A percentile compares a stretch with the other conserved stretches of the same genome.
phyloP scores from a whole-genome alignment of 2,888 invertebrate species.

The Epinotia brunnichana region DNA sequence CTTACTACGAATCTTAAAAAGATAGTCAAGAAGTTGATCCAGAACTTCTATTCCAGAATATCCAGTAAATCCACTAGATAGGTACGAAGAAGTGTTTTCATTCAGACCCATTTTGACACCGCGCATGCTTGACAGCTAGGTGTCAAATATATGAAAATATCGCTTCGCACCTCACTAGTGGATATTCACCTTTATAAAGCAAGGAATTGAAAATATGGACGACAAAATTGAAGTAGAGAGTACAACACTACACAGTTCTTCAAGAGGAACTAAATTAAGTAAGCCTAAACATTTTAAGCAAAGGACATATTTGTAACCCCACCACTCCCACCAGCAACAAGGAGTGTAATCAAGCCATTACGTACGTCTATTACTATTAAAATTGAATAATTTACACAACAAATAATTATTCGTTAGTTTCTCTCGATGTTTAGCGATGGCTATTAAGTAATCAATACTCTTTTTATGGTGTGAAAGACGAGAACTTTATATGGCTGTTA shows the following conservation, averaged over 20 bases:
- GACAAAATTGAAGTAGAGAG: background rate
- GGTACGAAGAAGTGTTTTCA: too few species aligned
- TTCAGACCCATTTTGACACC: too few species aligned
- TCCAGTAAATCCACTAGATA: too few species aligned
- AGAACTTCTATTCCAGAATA: too few species aligned
- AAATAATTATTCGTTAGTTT: slow-evolving; percentile 15
- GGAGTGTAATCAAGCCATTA: background rate
- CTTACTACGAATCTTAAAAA: too few species aligned
- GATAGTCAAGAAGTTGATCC: too few species aligned
- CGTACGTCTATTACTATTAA: background rate
- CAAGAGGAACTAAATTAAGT: background rate
- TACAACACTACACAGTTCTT: background rate
- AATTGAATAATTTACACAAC: slow-evolving; percentile 13
- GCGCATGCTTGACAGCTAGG: too few species aligned
- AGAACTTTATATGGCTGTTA: background rate
- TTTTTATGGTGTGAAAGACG: slow-evolving; percentile 16
- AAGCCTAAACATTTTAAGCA: background rate
- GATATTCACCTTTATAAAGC: too few species aligned
- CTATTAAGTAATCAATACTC: slow-evolving; percentile 14
- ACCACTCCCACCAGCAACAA: background rate
- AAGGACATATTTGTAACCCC: slow-evolving; percentile 4
- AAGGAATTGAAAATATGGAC: too few species aligned
- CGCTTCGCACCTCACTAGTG: too few species aligned
- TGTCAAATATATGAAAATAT: too few species aligned
- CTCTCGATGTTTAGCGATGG: slow-evolving; percentile 12